Evolutionary conservation across 2,797 vertebrate genomes (phyloP), one percentile per base, ranked within the genome.

Genomic region (Leptatherina wallacei): DNA sequence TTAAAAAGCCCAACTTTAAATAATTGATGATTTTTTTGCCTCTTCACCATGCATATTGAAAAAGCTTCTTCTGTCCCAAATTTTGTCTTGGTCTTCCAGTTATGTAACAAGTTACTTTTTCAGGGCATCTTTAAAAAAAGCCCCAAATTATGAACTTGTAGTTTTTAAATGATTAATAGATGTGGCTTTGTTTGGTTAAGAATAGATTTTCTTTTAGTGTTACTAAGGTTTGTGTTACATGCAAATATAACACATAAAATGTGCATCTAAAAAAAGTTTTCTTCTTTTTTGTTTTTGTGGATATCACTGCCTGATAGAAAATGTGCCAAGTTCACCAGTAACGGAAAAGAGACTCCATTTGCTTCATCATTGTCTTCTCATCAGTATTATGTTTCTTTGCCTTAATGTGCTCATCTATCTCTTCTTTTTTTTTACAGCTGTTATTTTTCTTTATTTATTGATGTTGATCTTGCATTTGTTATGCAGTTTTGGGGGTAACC

Each of bases 1-100:
- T 30, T 80, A 61, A 76, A 35, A 87, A 82, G 78, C 64, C 6
- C 6, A 24, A 30, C 10, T 61, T 73, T 90, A 52, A 91, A 90
- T 88, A 84, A 86, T 90, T 75, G 11, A 89, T 80, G 30, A 1
- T 35, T 35, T 35, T 35, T 77, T 73, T 54, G 73, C 79, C 74
- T 85, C 82, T 80, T 80, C 51, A 58, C 81, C 78, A 79, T 89
- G 65, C 76, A 88, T 88, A 66, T 86, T 89, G 74, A 85, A 87
- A 61, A 78, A 77, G 67, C 10, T 2, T 42, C 72, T 78, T 84
- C 66, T 78, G 62, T 6, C 35, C n/a, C 13, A 73, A 64, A 75
- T 68, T 75, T 74, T 49, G 52, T 10, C 73, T 74, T 30, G 32
- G 32, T 49, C 16, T 74, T 52, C 10, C 27, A 65, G 14, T 40